phyloP scores from a whole-genome alignment of 2,888 invertebrate genomes.

The Parnassius apollo region DNA sequence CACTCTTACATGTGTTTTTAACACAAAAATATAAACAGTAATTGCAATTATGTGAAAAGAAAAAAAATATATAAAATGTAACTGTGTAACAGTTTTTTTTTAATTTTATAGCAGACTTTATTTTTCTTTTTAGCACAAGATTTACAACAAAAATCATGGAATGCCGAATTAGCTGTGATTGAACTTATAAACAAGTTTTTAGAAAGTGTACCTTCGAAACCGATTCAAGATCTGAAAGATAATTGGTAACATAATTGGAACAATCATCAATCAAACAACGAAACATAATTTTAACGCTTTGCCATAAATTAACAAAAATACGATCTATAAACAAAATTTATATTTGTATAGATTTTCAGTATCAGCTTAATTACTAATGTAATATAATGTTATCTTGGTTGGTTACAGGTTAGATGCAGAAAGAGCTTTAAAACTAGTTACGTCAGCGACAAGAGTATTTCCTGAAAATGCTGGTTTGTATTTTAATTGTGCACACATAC shows the following conservation, averaged over 20 bases:
- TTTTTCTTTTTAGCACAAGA: conserved; percentile 49
- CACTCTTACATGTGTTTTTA: not conserved
- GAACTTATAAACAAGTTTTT: conserved; percentile 90
- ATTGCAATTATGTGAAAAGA: too few species aligned
- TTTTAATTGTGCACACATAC: too few species aligned
- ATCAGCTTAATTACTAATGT: too few species aligned
- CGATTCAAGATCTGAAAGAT: conserved; percentile 80
- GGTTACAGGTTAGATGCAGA: conserved; percentile 78
- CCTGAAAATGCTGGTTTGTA: conserved; percentile 80
- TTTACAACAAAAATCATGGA: conserved; percentile 70
- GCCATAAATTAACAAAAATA: too few species aligned
- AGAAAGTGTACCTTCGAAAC: conserved; percentile 80
- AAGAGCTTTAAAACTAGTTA: conserved; percentile 81
- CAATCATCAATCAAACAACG: conserved; percentile 5
- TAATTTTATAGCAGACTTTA: too few species aligned
- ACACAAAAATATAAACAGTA: too few species aligned
- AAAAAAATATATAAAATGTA: too few species aligned
- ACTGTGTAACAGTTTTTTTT: too few species aligned
- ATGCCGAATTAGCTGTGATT: conserved; percentile 87
- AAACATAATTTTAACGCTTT: too few species aligned
- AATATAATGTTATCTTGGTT: not conserved
- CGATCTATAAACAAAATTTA: too few species aligned
- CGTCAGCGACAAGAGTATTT: conserved; percentile 80
- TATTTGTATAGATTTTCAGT: too few species aligned
- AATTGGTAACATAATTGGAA: conserved; percentile 66